phyloP scores from a whole-genome alignment of 2,797 vertebrate species.

The Sardinella longiceps region DNA sequence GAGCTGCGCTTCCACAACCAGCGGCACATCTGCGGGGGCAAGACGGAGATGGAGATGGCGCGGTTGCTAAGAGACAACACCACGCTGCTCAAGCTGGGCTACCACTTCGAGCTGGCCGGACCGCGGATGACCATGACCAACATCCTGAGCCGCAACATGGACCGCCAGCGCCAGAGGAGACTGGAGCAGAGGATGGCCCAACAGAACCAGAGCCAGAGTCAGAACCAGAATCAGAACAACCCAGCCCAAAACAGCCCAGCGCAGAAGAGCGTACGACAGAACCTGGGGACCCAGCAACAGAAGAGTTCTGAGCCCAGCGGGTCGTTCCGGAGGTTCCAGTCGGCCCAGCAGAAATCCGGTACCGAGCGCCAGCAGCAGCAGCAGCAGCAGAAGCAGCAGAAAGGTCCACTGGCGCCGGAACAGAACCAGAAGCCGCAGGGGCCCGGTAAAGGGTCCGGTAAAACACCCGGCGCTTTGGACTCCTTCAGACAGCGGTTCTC shows the following conservation, averaged over 20 bases:
- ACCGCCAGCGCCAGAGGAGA: slow-evolving; percentile 81
- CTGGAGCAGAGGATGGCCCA: slow-evolving; percentile 78
- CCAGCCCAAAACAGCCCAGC: slow-evolving; percentile 13
- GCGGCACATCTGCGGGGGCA: slow-evolving; percentile 86
- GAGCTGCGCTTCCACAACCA: slow-evolving; percentile 91
- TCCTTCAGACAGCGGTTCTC: slow-evolving; percentile 48
- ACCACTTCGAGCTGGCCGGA: slow-evolving; percentile 86
- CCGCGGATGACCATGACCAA: slow-evolving; percentile 86
- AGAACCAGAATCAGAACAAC: neutral
- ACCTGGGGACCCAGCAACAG: neutral
- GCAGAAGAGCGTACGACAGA: slow-evolving; percentile 67
- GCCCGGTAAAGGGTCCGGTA: neutral
- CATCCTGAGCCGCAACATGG: slow-evolving; percentile 87
- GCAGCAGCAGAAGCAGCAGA: neutral
- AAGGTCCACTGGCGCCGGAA: neutral
- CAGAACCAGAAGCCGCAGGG: neutral
- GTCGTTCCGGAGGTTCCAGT: neutral
- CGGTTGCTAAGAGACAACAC: slow-evolving; percentile 82
- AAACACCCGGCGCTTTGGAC: neutral
- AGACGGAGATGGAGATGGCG: slow-evolving; percentile 88
- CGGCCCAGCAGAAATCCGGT: neutral
- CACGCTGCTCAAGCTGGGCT: slow-evolving; percentile 83
- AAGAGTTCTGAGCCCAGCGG: too few relatives aligned
- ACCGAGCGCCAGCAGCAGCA: neutral
- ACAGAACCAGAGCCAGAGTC: slow-evolving; percentile 20